phyloP scores from a whole-genome alignment of 1,140 invertebrate species.

The Drosophila setifemur region DNA sequence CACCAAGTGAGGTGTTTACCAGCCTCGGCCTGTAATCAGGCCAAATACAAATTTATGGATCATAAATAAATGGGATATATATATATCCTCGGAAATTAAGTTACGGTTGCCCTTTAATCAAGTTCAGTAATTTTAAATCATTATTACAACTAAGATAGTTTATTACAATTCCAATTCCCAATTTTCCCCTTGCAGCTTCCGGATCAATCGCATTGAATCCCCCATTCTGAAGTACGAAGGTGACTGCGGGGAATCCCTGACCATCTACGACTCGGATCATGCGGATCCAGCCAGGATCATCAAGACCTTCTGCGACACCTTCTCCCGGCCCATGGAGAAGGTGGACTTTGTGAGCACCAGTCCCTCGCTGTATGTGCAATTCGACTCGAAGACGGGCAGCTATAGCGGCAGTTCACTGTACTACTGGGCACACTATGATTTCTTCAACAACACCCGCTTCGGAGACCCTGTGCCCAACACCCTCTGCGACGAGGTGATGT shows the following conservation, averaged over 20 bases:
- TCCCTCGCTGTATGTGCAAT: constrained; percentile 92
- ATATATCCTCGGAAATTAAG: background rate
- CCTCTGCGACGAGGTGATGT: constrained; percentile 92
- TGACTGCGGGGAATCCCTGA: constrained; percentile 94
- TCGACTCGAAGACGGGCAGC: constrained; percentile 95
- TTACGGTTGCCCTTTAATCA: too few species aligned
- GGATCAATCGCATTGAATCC: constrained; percentile 94
- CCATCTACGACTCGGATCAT: constrained; percentile 92
- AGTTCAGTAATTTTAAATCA: too few species aligned
- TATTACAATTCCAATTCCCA: background rate
- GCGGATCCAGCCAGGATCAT: constrained; percentile 93
- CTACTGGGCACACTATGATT: constrained; percentile 96
- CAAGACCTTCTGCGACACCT: constrained; percentile 96
- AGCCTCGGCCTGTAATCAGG: background rate
- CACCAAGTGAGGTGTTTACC: constrained; percentile 15
- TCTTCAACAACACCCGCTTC: constrained; percentile 94
- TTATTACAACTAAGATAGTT: too few species aligned
- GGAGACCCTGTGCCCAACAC: constrained; percentile 90
- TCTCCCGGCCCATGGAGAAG: constrained; percentile 94
- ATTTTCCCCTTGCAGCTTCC: constrained; percentile 85
- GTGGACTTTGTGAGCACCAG: constrained; percentile 94
- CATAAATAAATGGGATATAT: background rate
- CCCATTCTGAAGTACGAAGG: constrained; percentile 92
- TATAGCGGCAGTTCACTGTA: constrained; percentile 94
- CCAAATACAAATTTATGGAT: too few species aligned